These are phyloP conservation scores for Alectoris magna DNA, from an alignment of 2,797 vertebrate genomes.

Conservation along the genomic window DNA sequence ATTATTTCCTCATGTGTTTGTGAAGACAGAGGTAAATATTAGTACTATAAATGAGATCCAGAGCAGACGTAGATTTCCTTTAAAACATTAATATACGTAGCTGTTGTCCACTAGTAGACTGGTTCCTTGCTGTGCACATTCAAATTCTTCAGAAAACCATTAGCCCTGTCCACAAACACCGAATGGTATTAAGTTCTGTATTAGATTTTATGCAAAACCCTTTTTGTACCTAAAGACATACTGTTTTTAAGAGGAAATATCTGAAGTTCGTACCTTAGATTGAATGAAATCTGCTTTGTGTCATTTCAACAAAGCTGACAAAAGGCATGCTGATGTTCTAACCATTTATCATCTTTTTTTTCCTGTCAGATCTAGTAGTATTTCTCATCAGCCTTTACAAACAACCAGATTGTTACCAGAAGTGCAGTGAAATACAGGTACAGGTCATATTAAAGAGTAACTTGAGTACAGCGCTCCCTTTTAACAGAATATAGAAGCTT, in stretches of 20 bases:
- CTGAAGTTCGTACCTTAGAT: neutral
- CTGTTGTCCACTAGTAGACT: neutral
- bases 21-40: neutral
- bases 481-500: neutral
- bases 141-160: neutral
- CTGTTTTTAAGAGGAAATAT: neutral
- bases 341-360: neutral
- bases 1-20: neutral
- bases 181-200: neutral
- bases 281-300: neutral
- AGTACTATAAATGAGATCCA: neutral
- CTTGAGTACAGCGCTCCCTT: neutral
- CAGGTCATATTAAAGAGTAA: neutral
- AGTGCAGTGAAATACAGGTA: neutral
- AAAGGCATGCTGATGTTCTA: neutral
- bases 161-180: neutral
- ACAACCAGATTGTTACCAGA: neutral
- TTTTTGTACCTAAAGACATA: neutral
- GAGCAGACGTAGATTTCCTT: neutral
- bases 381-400: neutral
- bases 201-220: neutral
- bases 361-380: neutral
- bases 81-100: neutral
- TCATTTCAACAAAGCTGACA: neutral
- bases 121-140: neutral